Percentiles rank a stretch among this genome's conserved stretches.
Conservation (phyloP, 2,113 vertebrate species). For the Mustela nigripes region DNA sequence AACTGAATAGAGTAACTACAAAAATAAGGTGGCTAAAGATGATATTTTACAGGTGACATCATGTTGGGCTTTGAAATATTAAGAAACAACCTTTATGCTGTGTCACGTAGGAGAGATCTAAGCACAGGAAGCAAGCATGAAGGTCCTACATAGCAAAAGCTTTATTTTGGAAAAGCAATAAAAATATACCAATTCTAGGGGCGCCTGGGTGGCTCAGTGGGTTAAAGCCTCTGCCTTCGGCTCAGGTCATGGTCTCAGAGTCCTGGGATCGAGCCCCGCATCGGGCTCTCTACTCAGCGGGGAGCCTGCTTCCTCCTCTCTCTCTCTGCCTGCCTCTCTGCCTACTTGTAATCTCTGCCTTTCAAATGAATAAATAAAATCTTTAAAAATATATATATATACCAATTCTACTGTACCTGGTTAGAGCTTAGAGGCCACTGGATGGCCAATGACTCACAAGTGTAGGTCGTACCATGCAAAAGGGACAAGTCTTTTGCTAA, state of each 20-base stretch:
- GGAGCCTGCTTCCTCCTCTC: too few relatives aligned
- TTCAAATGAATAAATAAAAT: too few relatives aligned
- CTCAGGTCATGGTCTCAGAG: too few relatives aligned
- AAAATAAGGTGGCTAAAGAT: not conserved
- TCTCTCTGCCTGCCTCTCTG: too few relatives aligned
- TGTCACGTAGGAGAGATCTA: not conserved
- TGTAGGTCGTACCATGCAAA: not conserved
- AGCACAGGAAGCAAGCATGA: not conserved
- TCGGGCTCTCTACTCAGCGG: too few relatives aligned
- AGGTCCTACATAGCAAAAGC: fast-evolving
- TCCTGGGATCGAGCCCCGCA: too few relatives aligned
- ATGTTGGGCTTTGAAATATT: not conserved
- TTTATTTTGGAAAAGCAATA: not conserved
- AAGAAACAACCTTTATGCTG: not conserved
- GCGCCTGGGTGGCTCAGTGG: too few relatives aligned
- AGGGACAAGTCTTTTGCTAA: not conserved
- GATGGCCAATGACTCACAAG: not conserved
- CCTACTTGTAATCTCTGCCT: too few relatives aligned
- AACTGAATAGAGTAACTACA: not conserved
- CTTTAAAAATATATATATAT: too few relatives aligned
- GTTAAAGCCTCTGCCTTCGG: too few relatives aligned
- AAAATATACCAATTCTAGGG: not conserved
- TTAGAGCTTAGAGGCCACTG: not conserved
- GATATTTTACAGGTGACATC: not conserved
- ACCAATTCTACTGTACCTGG: not conserved